Evolutionary conservation across 2,888 invertebrate species (phyloP).

Genomic region (Apamea crenata): DNA sequence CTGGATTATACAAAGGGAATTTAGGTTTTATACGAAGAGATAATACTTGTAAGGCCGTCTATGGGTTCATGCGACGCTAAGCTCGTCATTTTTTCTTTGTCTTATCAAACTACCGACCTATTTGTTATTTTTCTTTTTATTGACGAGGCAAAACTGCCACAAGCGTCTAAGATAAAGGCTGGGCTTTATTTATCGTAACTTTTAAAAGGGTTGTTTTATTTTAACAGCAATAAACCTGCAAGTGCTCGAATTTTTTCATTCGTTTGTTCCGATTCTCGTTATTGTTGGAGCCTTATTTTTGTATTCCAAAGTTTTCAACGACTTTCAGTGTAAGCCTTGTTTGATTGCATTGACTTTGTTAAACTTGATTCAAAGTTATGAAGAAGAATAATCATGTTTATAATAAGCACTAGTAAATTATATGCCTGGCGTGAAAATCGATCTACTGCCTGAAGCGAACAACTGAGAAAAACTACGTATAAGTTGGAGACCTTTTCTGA

Average conservation of each 20-base stretch:
- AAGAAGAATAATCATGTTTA: conserved; percentile 26
- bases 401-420: conserved; percentile 13
- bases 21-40: conserved; percentile 22
- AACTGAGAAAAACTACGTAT: neutral
- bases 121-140: conserved; percentile 58
- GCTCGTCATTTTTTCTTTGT: conserved; percentile 33
- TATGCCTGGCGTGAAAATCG: neutral
- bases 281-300: conserved; percentile 73
- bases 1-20: conserved; percentile 12
- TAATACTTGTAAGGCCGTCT: conserved; percentile 5
- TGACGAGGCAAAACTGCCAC: conserved; percentile 54
- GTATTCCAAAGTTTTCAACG: conserved; percentile 53
- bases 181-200: conserved; percentile 63
- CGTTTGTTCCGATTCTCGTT: conserved; percentile 65
- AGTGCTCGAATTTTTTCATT: conserved; percentile 54
- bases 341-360: conserved; percentile 53
- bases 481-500: conserved; percentile 1
- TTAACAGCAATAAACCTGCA: conserved; percentile 61
- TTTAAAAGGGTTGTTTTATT: conserved; percentile 61
- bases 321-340: conserved; percentile 45
- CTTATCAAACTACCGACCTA: conserved; percentile 53
- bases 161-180: conserved; percentile 52
- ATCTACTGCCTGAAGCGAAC: neutral
- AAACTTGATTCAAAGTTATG: conserved; percentile 26
- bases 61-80: conserved; percentile 16